Evolutionary conservation across 2,888 invertebrate genomes (phyloP), one percentile per base, ranked within the genome.

Genomic region (Halocaridina rubra): DNA sequence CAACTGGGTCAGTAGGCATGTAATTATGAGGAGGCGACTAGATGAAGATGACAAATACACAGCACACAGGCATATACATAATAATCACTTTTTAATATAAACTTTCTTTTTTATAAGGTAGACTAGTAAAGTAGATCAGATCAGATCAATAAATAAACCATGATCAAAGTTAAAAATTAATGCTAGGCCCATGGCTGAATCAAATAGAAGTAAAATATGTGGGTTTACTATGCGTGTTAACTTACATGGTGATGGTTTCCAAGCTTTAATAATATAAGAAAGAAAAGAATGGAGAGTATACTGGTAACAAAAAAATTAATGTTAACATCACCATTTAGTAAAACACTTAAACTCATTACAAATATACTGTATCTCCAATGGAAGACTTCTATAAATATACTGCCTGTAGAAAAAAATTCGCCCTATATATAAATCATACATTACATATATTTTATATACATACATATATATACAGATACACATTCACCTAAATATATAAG

Each of bases 341-440:
- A n/a, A n/a, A 53, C 53, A 53, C 16, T 16, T 53, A 53, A 53
- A 53, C 53, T 53, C 53, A 53, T 19, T 53, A 53, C 19, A 53
- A 53, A 19, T 72, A 57, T 78, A 78, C n/a, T n/a, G n/a, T n/a
- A n/a, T n/a, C n/a, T 64, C 78, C 61, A 78, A 27, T 84, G 82
- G 82, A 84, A 84, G 78, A 81, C 81, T 74, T 22, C 59, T 61
- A 72, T 84, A 39, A 84, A 78, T 78, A 77, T 78, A 77, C 77
- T 84, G 78, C 74, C 61, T 84, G 82, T 78, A 82, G 82, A 82
- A 82, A 69, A 84, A 71, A 72, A 78, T 71, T 24, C 59, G 72
- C 64, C 72, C 74, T 33, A 53, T n/a, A n/a, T n/a, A n/a, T 30
- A 53, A n/a, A 22, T 53, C 24, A 29, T 24, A 53, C 29, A 53